Percentiles rank a stretch among this genome's conserved stretches.
Evolutionary conservation across 2,113 vertebrate genomes (phyloP).

Genomic region (Engystomops pustulosus): DNA sequence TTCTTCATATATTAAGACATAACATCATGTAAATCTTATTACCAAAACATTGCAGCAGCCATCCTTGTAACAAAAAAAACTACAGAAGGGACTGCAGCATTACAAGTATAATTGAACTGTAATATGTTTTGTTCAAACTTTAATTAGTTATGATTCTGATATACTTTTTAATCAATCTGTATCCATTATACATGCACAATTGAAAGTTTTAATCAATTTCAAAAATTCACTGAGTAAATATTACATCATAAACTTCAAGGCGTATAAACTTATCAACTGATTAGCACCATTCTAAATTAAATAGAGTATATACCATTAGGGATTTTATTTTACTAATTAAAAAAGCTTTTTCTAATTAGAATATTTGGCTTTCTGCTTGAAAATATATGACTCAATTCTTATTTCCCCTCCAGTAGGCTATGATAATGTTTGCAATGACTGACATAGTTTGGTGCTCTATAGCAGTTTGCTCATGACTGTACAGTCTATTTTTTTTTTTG

Average conservation of each 20-base stretch:
- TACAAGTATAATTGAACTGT: neutral
- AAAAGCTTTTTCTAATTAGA: too few relatives aligned
- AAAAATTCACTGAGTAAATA: constrained; percentile 51
- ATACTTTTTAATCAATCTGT: constrained; percentile 47
- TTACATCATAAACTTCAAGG: constrained; percentile 44
- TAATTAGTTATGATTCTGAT: constrained; percentile 50
- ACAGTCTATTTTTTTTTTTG: too few relatives aligned
- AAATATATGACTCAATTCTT: too few relatives aligned
- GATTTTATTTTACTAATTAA: constrained; percentile 33
- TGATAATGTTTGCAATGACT: too few relatives aligned
- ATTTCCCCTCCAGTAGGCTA: too few relatives aligned
- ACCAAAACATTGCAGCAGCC: neutral
- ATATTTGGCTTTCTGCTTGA: too few relatives aligned
- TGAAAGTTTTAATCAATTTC: constrained; percentile 51
- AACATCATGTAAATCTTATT: neutral
- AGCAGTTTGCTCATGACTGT: too few relatives aligned
- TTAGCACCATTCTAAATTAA: too few relatives aligned
- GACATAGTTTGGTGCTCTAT: too few relatives aligned
- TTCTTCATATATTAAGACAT: neutral
- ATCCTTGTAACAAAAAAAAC: neutral
- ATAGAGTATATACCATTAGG: constrained; percentile 24
- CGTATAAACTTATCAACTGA: too few relatives aligned
- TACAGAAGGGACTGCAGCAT: neutral
- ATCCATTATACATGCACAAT: constrained; percentile 46
- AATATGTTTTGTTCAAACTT: constrained; percentile 37